phyloP scores from a whole-genome alignment of 1,140 invertebrate genomes.

The Galendromus occidentalis region DNA sequence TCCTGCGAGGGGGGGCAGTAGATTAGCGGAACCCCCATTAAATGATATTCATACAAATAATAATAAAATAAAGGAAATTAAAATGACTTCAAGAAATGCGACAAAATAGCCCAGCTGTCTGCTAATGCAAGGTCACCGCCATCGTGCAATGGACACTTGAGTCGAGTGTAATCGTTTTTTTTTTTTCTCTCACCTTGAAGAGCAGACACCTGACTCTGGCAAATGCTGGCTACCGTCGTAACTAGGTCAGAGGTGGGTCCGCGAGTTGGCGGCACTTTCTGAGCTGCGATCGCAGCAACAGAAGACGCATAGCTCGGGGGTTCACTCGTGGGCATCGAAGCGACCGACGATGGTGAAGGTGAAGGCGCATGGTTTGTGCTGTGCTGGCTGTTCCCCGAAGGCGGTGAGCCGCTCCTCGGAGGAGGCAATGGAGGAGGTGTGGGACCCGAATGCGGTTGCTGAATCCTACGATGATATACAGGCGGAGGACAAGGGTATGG shows the following conservation, averaged over 20 bases:
- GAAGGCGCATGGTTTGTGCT: slow-evolving; percentile 23
- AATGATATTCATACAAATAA: no score
- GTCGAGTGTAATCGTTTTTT: no score
- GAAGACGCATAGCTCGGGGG: slow-evolving; percentile 75
- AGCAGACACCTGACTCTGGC: slow-evolving; percentile 21
- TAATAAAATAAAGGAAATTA: no score
- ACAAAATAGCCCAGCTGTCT: no score
- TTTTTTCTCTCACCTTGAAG: slow-evolving; percentile 17
- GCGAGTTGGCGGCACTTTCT: slow-evolving; percentile 23
- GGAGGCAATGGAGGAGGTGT: slow-evolving; percentile 15
- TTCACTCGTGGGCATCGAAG: slow-evolving; percentile 51
- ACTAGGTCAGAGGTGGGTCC: slow-evolving; percentile 17
- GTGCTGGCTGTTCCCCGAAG: slow-evolving; percentile 13
- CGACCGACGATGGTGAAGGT: slow-evolving; percentile 20
- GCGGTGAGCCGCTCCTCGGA: slow-evolving; percentile 18
- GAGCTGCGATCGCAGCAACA: slow-evolving; percentile 61
- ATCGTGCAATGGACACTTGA: no score
- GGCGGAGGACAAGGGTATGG: slow-evolving; percentile 17
- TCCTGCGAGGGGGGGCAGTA: slow-evolving; percentile 15
- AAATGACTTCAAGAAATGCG: no score
- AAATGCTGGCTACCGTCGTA: slow-evolving; percentile 23
- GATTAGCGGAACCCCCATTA: no score
- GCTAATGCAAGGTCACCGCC: no score
- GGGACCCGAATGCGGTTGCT: slow-evolving; percentile 25
- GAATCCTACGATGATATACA: slow-evolving; percentile 14